phyloP scores from a whole-genome alignment of 2,888 invertebrate genomes.

The Yponomeuta cagnagella region DNA sequence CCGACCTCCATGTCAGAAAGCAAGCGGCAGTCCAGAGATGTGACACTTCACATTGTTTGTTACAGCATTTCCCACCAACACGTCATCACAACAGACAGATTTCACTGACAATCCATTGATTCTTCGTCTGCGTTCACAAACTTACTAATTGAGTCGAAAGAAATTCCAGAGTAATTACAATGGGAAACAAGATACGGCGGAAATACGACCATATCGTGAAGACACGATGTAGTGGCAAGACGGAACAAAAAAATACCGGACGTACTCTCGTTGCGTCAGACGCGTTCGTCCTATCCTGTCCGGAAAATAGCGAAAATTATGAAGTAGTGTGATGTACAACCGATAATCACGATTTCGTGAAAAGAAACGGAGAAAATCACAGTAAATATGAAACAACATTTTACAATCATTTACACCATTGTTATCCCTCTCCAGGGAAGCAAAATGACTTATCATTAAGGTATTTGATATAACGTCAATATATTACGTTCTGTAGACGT shows the following conservation, averaged over 20 bases:
- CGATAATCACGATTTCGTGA: too few relatives aligned
- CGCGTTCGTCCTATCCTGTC: neutral
- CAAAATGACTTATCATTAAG: too few relatives aligned
- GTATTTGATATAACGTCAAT: too few relatives aligned
- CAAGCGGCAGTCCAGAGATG: neutral
- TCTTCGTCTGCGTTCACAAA: neutral
- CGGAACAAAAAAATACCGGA: neutral
- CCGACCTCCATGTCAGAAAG: too few relatives aligned
- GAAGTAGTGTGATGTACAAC: too few relatives aligned
- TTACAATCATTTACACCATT: too few relatives aligned
- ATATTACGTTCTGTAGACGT: too few relatives aligned
- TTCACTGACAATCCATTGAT: neutral
- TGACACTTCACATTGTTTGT: neutral
- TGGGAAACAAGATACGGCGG: neutral
- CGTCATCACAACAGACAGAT: neutral
- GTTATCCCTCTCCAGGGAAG: too few relatives aligned
- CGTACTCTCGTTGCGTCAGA: neutral
- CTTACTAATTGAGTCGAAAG: neutral
- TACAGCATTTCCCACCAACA: neutral
- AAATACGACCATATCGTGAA: neutral
- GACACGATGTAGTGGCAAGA: neutral
- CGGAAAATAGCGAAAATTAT: neutral
- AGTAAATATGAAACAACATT: too few relatives aligned
- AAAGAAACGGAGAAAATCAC: too few relatives aligned
- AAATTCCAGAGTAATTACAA: neutral